Base-by-base conservation (phyloP, 1,140 invertebrate genomes). In the Brachionus paranguensis region DNA sequence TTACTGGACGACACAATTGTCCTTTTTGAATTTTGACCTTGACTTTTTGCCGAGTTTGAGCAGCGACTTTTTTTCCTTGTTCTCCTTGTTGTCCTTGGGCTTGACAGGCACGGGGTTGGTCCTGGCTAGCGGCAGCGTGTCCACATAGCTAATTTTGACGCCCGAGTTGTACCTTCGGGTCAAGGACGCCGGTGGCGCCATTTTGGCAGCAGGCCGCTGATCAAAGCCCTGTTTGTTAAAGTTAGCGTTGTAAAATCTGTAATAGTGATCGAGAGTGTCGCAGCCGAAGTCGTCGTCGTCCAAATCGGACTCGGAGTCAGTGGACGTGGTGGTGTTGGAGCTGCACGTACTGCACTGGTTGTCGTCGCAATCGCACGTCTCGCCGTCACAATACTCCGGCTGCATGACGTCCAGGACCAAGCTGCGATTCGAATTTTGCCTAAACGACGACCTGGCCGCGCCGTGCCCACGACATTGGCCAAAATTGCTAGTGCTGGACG, bases 1-100 rank as follows among this genome's bases (percentile, higher is more conserved):
- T n/a, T 72, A 84, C n/a, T 64, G 68, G n/a, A 84, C 20, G 8
- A 84, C 45, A 55, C 81, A 84, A 84, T 84, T 84, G 37, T 84
- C 81, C 17, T 84, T 84, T 84, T 84, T 84, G 33, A 72, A 70
- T 55, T 84, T 84, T 0, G 45, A 53, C 47, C 50, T 68, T 11
- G 33, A 65, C 64, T 53, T 65, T 29, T 83, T 27, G 17, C 45
- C 72, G 11, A 76, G 11, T 14, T 76, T 76, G 8, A 76, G 33
- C 8, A 72, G 37, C 7, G 68, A 72, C 37, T 47, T 84, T 84
- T 84, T 43, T 4, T 72, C 24, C 37, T 72, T 83, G 20, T 10
- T 33, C 3, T 43, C 45, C 37, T 72, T 83, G 20, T 3, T n/a
- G 0, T 43, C 45, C 37, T 84, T 84, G 10, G 41, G n/a, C 41